A percentile compares a stretch with the other conserved stretches of the same genome.
phyloP scores from a whole-genome alignment of 2,888 invertebrate species.

The Cerastis leucographa region DNA sequence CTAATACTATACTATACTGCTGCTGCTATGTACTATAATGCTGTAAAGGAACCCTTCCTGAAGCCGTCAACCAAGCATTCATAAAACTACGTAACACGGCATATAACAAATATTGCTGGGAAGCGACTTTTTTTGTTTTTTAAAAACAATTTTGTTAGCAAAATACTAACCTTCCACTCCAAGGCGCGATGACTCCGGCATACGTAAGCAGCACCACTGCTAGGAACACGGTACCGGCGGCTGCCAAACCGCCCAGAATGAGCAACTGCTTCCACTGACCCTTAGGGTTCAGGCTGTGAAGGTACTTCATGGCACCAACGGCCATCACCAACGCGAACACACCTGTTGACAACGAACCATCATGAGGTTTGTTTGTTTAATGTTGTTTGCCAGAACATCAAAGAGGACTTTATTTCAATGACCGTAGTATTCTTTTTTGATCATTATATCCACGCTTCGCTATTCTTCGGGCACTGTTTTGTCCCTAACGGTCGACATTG shows the following conservation, averaged over 20 bases:
- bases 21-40: no score
- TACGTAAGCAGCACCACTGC: constrained; percentile 97
- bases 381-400: background rate
- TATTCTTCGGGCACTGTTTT: background rate
- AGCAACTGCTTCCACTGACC: constrained; percentile 97
- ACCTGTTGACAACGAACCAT: constrained; percentile 90
- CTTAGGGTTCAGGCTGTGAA: constrained; percentile 96
- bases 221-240: constrained; percentile 95
- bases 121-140: background rate
- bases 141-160: background rate
- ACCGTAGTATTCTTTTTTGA: background rate
- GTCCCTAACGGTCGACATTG: background rate
- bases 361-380: background rate
- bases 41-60: no score
- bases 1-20: no score
- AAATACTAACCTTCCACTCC: constrained; percentile 94
- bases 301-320: constrained; percentile 95
- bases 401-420: background rate
- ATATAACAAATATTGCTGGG: background rate
- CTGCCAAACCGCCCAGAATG: constrained; percentile 93
- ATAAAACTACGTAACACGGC: background rate
- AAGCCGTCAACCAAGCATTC: background rate
- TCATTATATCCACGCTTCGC: background rate
- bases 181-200: constrained; percentile 98
- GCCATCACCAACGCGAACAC: constrained; percentile 98